phyloP scores from a whole-genome alignment of 2,888 invertebrate species.

The Nephrocerus scutellatus region DNA sequence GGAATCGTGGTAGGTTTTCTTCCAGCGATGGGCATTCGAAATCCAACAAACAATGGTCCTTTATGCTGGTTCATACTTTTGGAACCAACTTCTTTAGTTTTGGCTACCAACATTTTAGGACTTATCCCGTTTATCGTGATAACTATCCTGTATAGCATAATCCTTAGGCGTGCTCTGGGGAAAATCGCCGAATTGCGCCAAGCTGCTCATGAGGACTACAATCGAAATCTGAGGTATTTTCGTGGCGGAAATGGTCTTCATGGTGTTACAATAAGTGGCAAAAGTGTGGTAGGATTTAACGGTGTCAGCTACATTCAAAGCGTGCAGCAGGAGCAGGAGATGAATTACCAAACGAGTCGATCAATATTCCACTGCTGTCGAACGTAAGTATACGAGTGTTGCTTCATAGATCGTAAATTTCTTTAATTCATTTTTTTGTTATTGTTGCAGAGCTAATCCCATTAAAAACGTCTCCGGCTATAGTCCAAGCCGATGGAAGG shows the following conservation, averaged over 20 bases:
- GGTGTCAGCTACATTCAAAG: conserved; percentile 13
- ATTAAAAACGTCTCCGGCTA: conserved; percentile 23
- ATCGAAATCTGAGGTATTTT: conserved; percentile 34
- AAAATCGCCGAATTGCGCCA: conserved; percentile 50
- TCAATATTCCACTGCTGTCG: conserved; percentile 19
- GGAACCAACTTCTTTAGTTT: conserved; percentile 52
- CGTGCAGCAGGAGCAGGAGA: conserved; percentile 11
- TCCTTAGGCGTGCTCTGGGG: conserved; percentile 53
- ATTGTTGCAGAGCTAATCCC: conserved; percentile 16
- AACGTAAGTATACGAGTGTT: conserved; percentile 15
- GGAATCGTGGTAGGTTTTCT: conserved; percentile 55
- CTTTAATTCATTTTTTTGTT: conserved; percentile 2
- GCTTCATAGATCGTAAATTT: not conserved
- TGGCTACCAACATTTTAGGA: conserved; percentile 53
- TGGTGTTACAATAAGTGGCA: conserved; percentile 15
- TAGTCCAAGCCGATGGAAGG: conserved; percentile 55
- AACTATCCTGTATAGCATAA: conserved; percentile 53
- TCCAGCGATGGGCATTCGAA: conserved; percentile 55
- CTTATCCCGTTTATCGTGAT: conserved; percentile 50
- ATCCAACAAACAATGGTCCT: conserved; percentile 50
- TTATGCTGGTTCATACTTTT: conserved; percentile 55
- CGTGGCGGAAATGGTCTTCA: no score
- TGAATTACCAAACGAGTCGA: conserved; percentile 4
- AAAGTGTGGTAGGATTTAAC: conserved; percentile 1
- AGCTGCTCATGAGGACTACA: conserved; percentile 40